Percentiles rank a stretch among this genome's conserved stretches.
Evolutionary conservation across 2,888 invertebrate genomes (phyloP).

Genomic region (Xylophagus ater): DNA sequence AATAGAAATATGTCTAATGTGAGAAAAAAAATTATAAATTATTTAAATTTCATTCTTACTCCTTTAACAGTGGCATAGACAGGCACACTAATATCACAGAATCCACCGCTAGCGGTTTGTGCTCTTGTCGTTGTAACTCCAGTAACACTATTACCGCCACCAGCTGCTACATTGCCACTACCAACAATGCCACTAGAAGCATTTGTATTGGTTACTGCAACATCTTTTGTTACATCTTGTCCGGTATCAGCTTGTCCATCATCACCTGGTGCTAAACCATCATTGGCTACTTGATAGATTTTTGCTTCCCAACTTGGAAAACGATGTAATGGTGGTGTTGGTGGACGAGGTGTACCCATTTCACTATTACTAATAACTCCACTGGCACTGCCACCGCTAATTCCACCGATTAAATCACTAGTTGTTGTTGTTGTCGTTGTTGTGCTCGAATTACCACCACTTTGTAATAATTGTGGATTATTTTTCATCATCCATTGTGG

Average conservation of each 20-base stretch:
- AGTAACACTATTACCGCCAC: constrained; percentile 38
- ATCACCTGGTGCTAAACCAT: constrained; percentile 42
- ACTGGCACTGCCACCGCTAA: no score
- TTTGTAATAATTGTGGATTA: constrained; percentile 37
- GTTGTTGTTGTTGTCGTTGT: constrained; percentile 38
- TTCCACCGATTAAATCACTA: constrained; percentile 25
- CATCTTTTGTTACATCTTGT: no score
- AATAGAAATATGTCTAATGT: constrained; percentile 9
- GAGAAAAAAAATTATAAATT: background rate
- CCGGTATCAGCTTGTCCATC: constrained; percentile 37
- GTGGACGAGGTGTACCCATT: constrained; percentile 47
- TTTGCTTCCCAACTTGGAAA: constrained; percentile 94
- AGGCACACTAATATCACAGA: constrained; percentile 84
- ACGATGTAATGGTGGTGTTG: constrained; percentile 83
- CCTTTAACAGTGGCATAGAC: constrained; percentile 95
- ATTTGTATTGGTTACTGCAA: no score
- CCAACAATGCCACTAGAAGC: no score
- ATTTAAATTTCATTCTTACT: constrained; percentile 39
- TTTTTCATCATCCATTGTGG: constrained; percentile 45
- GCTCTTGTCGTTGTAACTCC: constrained; percentile 43
- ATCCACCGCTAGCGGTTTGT: constrained; percentile 56
- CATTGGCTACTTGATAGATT: constrained; percentile 75
- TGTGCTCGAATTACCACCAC: constrained; percentile 46
- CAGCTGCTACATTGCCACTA: constrained; percentile 19
- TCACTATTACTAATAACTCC: constrained; percentile 26